These are phyloP conservation scores for Panthera uncia DNA, from an alignment of 2,113 vertebrate genomes.

Conservation along the genomic window DNA sequence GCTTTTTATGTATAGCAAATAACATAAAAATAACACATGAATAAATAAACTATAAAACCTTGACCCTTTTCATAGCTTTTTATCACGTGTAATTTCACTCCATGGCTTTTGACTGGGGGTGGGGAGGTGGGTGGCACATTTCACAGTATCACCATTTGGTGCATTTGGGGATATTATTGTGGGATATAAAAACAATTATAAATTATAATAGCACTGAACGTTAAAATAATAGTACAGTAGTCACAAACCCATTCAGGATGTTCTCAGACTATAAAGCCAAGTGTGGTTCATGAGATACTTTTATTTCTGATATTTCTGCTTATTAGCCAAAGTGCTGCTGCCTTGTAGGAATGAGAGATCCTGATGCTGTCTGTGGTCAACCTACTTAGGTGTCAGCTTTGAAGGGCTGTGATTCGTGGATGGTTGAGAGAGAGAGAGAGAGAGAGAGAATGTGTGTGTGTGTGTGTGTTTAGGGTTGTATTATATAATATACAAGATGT, in stretches of 20 bases:
- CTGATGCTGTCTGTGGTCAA: background rate
- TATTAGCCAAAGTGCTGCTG: background rate
- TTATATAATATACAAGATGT: background rate
- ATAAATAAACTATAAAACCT: slow-evolving; percentile 46
- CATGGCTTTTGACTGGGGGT: slow-evolving; percentile 14
- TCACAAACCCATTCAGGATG: slow-evolving; percentile 9
- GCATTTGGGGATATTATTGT: slow-evolving; percentile 10
- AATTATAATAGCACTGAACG: slow-evolving; percentile 13
- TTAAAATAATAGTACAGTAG: background rate
- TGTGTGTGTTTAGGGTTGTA: background rate
- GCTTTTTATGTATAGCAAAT: slow-evolving; percentile 59
- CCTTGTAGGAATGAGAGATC: background rate
- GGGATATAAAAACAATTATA: slow-evolving; percentile 31
- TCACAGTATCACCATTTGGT: background rate
- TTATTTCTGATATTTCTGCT: background rate
- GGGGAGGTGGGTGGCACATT: background rate
- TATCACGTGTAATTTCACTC: slow-evolving; percentile 28
- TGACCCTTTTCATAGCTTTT: slow-evolving; percentile 45
- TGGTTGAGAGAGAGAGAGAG: background rate
- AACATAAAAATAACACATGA: slow-evolving; percentile 56
- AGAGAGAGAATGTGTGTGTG: background rate
- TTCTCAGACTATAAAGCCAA: background rate
- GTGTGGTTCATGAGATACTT: background rate
- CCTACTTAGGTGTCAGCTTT: background rate
- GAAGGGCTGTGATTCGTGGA: background rate